A percentile compares a stretch with the other conserved stretches of the same genome.
These are phyloP conservation scores for Aptenodytes forsteri DNA, from an alignment of 2,113 vertebrate species.

Conservation along the genomic window DNA sequence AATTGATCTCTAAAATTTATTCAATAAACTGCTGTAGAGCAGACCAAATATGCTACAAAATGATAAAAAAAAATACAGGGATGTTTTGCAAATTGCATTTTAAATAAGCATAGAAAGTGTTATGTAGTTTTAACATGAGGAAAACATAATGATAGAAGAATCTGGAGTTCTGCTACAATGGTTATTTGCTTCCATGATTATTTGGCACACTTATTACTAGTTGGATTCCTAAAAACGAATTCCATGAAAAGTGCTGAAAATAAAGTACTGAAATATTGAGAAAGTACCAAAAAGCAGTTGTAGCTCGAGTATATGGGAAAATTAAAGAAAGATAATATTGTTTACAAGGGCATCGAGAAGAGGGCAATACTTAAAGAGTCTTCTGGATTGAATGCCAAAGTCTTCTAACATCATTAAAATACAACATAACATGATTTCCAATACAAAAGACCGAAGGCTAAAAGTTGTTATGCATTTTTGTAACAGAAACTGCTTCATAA, in stretches of 20 bases:
- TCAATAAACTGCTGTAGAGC: neutral
- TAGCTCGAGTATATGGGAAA: neutral
- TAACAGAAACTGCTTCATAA: neutral
- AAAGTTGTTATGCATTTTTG: neutral
- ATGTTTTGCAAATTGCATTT: neutral
- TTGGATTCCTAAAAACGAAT: neutral
- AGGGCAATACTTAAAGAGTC: neutral
- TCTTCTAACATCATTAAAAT: neutral
- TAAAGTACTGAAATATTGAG: neutral
- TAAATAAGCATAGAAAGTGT: neutral
- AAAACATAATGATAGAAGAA: neutral
- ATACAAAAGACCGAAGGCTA: neutral
- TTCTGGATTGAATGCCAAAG: neutral
- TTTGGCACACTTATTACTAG: neutral
- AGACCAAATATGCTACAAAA: neutral
- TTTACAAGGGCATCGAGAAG: neutral
- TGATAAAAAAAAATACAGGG: neutral
- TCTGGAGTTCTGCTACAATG: neutral
- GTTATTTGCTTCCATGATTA: neutral
- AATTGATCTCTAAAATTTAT: neutral
- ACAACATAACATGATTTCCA: neutral
- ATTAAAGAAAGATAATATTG: neutral
- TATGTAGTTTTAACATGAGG: neutral
- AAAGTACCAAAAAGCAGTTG: neutral
- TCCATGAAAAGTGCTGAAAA: neutral